Percentiles rank a stretch among this genome's conserved stretches.
phyloP scores from a whole-genome alignment of 2,113 vertebrate species.

The Nibea albiflora region DNA sequence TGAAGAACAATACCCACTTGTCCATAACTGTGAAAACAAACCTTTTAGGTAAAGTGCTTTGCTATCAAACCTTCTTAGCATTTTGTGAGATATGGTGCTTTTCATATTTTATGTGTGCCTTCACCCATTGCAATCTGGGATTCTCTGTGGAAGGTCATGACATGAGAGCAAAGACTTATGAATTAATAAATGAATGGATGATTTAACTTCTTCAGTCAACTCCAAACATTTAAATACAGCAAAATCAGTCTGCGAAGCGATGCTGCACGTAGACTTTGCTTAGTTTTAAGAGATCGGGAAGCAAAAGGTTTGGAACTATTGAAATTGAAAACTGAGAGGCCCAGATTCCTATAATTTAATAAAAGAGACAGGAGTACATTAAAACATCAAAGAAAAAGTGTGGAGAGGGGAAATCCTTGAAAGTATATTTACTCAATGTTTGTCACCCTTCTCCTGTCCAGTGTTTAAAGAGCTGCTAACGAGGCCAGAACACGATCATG shows the following conservation, averaged over 20 bases:
- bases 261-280: neutral
- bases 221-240: neutral
- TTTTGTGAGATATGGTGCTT: neutral
- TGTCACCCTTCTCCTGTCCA: conserved; percentile 51
- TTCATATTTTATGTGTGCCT: neutral
- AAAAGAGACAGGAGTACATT: neutral
- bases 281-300: neutral
- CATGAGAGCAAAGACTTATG: neutral
- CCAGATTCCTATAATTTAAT: neutral
- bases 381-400: neutral
- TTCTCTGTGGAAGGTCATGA: too few relatives aligned
- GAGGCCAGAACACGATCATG: conserved; percentile 89
- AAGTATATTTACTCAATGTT: neutral
- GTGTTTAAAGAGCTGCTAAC: conserved; percentile 98
- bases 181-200: too few relatives aligned
- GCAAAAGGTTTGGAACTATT: neutral
- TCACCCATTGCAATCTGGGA: neutral
- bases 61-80: neutral
- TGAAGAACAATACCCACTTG: conserved; percentile 98
- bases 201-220: neutral
- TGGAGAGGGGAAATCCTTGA: neutral
- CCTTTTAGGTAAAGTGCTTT: conserved; percentile 89
- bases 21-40: conserved; percentile 99
- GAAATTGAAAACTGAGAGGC: neutral
- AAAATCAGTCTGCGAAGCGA: neutral